Conservation (phyloP, 2,113 vertebrate species). For the Pluvialis apricaria region DNA sequence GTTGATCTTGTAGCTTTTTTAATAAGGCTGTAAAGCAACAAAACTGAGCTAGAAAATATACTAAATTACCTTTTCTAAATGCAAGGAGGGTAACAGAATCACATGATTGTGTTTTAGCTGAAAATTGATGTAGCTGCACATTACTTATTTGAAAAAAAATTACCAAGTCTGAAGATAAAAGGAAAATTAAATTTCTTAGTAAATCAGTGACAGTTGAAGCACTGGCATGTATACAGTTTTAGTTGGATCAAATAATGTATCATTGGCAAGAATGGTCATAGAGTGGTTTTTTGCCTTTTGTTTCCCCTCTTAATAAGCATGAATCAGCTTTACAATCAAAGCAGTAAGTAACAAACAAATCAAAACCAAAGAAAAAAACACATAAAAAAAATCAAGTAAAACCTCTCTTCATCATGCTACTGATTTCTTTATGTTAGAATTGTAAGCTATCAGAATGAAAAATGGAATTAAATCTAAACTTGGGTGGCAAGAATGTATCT, state of each 20-base stretch:
- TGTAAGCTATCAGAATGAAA: background rate
- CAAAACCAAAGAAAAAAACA: background rate
- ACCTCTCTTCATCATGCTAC: background rate
- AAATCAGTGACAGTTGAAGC: background rate
- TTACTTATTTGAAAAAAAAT: background rate
- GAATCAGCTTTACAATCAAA: background rate
- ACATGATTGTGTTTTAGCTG: background rate
- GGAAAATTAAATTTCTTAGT: background rate
- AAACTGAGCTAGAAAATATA: background rate
- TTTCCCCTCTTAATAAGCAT: background rate
- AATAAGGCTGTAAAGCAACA: background rate
- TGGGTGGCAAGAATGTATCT: background rate
- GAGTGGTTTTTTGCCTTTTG: rapidly evolving
- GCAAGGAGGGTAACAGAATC: background rate
- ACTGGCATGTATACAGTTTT: background rate
- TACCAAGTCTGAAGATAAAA: background rate
- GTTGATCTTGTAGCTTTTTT: background rate
- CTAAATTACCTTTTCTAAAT: background rate
- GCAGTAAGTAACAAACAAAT: background rate
- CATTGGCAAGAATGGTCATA: background rate
- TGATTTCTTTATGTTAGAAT: background rate
- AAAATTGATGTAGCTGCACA: background rate
- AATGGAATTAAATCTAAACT: background rate
- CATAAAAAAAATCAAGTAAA: background rate
- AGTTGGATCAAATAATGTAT: background rate